Evolutionary conservation across 2,113 vertebrate genomes (phyloP).

Genomic region (Misgurnus anguillicaudatus): DNA sequence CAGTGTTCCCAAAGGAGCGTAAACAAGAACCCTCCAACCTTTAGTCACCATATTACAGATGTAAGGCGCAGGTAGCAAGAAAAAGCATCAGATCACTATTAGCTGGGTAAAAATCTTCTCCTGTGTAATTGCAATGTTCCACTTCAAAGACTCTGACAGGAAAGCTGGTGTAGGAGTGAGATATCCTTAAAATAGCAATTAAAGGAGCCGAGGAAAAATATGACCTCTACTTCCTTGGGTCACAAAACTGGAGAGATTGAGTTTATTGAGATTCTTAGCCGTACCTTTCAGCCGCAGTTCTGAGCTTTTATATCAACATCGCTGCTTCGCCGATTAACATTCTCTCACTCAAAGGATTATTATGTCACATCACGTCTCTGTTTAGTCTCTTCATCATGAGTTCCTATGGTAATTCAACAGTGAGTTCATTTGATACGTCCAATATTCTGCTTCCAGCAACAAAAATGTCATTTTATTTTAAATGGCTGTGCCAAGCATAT

Average conservation of each 20-base stretch:
- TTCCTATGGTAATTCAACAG: conserved; percentile 15
- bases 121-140: conserved; percentile 67
- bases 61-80: conserved; percentile 45
- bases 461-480: conserved; percentile 18
- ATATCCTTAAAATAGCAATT: conserved; percentile 63
- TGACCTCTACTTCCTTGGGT: conserved; percentile 55
- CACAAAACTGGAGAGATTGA: conserved; percentile 48
- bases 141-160: conserved; percentile 58
- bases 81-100: conserved; percentile 53
- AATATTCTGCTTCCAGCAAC: conserved; percentile 11
- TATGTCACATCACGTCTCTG: conserved; percentile 48
- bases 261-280: conserved; percentile 53
- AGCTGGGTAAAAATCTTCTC: conserved; percentile 53
- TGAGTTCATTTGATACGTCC: conserved; percentile 40
- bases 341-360: conserved; percentile 49
- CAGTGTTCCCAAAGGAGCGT: conserved; percentile 46
- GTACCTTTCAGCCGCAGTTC: conserved; percentile 54
- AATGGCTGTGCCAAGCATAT: not conserved
- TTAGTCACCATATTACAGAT: conserved; percentile 51
- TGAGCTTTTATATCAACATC: conserved; percentile 56
- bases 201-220: conserved; percentile 56
- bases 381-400: conserved; percentile 30
- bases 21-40: conserved; percentile 47
- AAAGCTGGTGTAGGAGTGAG: conserved; percentile 55
- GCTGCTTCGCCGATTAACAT: conserved; percentile 55